phyloP scores from a whole-genome alignment of 2,113 vertebrate species.

The Artemisiospiza belli region DNA sequence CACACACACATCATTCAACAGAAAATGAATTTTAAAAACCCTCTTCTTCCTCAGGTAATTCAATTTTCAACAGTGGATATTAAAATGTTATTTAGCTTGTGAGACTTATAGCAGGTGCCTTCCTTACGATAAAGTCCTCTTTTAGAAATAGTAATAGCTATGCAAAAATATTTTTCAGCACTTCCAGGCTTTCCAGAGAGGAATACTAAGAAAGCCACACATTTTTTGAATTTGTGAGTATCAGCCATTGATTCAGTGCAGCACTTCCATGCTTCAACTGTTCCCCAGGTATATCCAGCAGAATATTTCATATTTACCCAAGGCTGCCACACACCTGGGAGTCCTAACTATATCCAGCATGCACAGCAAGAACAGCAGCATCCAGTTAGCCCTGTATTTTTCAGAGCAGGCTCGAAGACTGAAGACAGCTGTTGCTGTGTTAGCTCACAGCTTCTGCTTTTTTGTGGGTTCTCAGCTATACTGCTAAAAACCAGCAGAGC shows the following conservation, averaged over 20 bases:
- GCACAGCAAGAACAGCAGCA: neutral
- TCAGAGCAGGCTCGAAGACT: neutral
- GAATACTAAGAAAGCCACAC: neutral
- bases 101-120: neutral
- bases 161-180: neutral
- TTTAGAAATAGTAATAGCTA: neutral
- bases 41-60: neutral
- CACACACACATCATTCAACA: neutral
- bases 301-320: neutral
- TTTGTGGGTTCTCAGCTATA: neutral
- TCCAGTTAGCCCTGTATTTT: neutral
- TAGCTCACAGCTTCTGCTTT: neutral
- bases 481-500: neutral
- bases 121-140: neutral
- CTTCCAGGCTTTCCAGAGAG: neutral
- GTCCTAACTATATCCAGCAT: neutral
- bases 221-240: neutral
- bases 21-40: neutral
- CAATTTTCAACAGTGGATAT: neutral
- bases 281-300: neutral
- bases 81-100: neutral
- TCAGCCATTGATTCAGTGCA: neutral
- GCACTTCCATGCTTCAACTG: neutral
- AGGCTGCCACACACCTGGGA: neutral
- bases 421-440: neutral